Evolutionary conservation across 2,113 vertebrate genomes (phyloP), one percentile per base, ranked within the genome.

Genomic region (Sprattus sprattus): DNA sequence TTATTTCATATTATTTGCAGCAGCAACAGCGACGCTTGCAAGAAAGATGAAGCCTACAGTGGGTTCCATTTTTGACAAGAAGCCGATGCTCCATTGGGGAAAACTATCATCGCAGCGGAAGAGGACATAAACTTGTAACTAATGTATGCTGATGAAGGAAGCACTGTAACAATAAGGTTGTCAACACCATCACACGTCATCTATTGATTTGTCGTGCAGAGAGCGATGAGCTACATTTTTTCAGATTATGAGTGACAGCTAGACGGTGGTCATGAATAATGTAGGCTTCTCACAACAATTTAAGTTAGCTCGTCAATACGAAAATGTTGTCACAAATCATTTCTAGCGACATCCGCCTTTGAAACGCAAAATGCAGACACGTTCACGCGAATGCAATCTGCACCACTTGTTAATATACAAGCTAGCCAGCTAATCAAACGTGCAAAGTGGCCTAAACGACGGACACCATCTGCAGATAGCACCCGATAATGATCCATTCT

Each of bases 361-460:
- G n/a, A 16, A 78, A 78, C 28, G 25, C 28, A 78, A 78, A 78
- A 78, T 78, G 71, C 28, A 78, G 71, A 78, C 71, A 78, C 71
- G 60, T 78, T 78, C 32, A 39, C 71, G 10, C 71, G 32, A 78
- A 78, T 78, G 13, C 32, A 60, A 78, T 39, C 71, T 39, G 71
- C 71, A 78, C 28, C 71, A 78, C 28, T 78, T 16, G 9, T 78
- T 78, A 39, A 39, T 9, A 11, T 39, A 39, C 10, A 4, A 78
- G 28, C 71, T 78, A 78, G 71, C 71, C 71, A 78, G 71, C 71
- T 78, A 78, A 78, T 78, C 28, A 39, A 78, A 78, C 71, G 71
- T 78, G 71, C 71, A 39, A 78, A 78, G 71, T 78, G 28, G 71
- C 71, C 71, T 78, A 78, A 78, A 78, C 10, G 32, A 78, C 32